Percentiles rank a stretch among this genome's conserved stretches.
phyloP scores from a whole-genome alignment of 2,113 vertebrate species.

The Accipiter virgatus region DNA sequence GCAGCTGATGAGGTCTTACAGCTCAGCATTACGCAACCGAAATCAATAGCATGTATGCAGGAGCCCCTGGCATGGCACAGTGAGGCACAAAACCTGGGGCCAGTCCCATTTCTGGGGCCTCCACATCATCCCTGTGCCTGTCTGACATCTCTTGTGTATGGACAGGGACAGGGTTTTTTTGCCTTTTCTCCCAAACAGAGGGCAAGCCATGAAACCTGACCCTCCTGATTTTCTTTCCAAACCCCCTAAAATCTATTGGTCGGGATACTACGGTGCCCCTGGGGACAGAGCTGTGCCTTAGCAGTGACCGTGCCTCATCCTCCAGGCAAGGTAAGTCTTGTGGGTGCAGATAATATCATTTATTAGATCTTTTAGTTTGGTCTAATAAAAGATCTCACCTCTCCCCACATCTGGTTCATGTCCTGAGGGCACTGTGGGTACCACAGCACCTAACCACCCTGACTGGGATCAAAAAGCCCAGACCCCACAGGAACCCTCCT shows the following conservation, averaged over 20 bases:
- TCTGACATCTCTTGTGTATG: background rate
- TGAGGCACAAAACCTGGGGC: background rate
- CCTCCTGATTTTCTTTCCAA: background rate
- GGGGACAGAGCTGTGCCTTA: background rate
- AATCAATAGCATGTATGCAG: background rate
- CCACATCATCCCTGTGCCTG: accelerated
- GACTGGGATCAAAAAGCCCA: background rate
- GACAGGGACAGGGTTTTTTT: background rate
- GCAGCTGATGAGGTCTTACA: conserved; percentile 54
- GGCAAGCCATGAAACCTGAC: background rate
- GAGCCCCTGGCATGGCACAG: background rate
- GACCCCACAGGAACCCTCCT: background rate
- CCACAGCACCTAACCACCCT: background rate
- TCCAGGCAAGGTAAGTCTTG: background rate
- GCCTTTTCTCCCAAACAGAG: background rate
- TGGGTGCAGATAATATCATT: background rate
- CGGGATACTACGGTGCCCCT: background rate
- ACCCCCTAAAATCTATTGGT: background rate
- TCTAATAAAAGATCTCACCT: background rate
- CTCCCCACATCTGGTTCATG: background rate
- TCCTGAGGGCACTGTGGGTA: background rate
- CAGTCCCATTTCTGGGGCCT: background rate
- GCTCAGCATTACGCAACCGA: conserved; percentile 14
- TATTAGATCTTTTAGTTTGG: background rate
- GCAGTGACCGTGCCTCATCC: background rate